Conservation (phyloP, 2,113 vertebrate species). For the Onychostoma macrolepis region DNA sequence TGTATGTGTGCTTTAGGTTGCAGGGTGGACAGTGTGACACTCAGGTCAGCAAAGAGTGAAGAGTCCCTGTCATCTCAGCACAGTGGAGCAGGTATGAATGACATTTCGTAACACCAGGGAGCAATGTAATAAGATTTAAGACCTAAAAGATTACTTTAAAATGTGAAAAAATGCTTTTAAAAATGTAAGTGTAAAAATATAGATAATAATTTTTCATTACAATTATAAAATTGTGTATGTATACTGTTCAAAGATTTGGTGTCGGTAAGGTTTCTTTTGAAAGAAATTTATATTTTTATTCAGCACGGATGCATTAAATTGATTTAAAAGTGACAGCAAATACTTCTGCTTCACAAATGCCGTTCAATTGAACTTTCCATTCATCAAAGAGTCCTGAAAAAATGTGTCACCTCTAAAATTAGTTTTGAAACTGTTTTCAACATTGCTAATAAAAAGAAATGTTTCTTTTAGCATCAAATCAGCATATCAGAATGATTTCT, state of each 20-base stretch:
- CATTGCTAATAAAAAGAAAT: too few relatives aligned
- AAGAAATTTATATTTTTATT: neutral
- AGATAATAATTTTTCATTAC: neutral
- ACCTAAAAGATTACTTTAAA: neutral
- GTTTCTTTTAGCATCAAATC: too few relatives aligned
- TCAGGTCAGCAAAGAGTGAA: slow-evolving; percentile 82
- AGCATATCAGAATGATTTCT: too few relatives aligned
- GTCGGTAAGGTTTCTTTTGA: neutral
- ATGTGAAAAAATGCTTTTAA: neutral
- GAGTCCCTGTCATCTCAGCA: slow-evolving; percentile 82
- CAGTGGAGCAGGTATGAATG: slow-evolving; percentile 75
- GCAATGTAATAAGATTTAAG: neutral
- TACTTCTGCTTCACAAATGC: neutral
- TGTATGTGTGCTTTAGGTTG: slow-evolving; percentile 58
- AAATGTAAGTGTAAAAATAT: neutral
- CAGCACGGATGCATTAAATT: neutral
- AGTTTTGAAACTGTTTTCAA: too few relatives aligned
- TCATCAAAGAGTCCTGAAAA: neutral
- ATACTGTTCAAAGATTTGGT: neutral
- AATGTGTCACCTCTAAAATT: too few relatives aligned
- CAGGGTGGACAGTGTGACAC: slow-evolving; percentile 75
- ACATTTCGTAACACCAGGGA: neutral
- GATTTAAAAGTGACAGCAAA: neutral
- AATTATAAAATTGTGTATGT: neutral
- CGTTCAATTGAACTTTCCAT: neutral